Base-by-base conservation (phyloP, 2,113 vertebrate species). In the Canis aureus region DNA sequence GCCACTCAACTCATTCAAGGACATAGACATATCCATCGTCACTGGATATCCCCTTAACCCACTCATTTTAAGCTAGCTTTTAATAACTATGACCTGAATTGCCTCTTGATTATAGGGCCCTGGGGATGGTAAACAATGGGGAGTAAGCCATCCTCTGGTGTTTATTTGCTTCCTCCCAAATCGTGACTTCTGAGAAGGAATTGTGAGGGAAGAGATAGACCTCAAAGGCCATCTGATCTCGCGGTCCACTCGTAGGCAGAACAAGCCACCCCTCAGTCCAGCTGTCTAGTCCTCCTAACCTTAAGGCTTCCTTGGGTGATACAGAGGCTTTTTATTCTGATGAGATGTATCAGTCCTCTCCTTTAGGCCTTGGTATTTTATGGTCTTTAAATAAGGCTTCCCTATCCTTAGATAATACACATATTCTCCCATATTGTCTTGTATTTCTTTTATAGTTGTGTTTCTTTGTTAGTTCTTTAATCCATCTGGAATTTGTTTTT, bases 401-500 rank as follows among this genome's bases (percentile, higher is more conserved):
- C 43, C 43, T 90, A 69, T 78, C 20, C 29, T 29, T 43, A 80
- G 69, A 80, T 83, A 93, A 67, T 81, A 91, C 91, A 76, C 4
- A 76, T 69, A 94, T 55, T 89, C 27, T 87, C 49, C 35, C 89
- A 13, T 90, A 60, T 76, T 94, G 88, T 79, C 73, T 96, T 95
- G 8, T 78, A 59, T 59, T 92, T 92, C 35, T 64, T 64, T 92
- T 74, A 60, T 84, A 93, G 53, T 91, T 95, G 4, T 86, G 22
- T 93, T 67, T 93, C 59, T 78, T 0, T 94, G 27, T 94, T 95
- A 94, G 49, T 92, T 82, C 57, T 94, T 87, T 73, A 96, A 86
- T 74, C 32, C 64, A 82, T n/a, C 67, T 87, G 49, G 57, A 95
- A 83, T 92, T 94, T 93, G 90, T 89, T 91, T 95, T 92, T 57